A percentile compares a stretch with the other conserved stretches of the same genome.
Conservation (phyloP, 2,888 invertebrate genomes). For the Heterodera filipjevi region DNA sequence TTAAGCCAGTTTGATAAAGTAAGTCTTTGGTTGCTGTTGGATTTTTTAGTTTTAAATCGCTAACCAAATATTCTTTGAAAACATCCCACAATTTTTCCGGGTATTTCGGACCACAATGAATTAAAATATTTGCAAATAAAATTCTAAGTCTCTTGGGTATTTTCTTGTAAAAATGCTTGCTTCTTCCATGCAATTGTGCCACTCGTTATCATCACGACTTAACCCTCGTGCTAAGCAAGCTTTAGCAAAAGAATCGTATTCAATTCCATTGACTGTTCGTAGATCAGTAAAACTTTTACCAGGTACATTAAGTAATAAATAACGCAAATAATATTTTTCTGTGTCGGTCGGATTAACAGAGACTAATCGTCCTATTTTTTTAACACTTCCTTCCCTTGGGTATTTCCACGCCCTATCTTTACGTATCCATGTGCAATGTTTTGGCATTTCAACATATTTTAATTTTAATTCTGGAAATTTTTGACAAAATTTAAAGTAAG, state of each 20-base stretch:
- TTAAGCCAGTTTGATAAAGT: neutral
- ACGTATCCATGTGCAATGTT: neutral
- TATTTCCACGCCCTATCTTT: neutral
- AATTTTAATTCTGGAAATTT: neutral
- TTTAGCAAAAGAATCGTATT: conserved; percentile 9
- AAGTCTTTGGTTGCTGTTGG: too few species aligned
- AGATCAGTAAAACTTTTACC: neutral
- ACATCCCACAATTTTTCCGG: conserved; percentile 32
- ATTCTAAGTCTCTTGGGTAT: neutral
- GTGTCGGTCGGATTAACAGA: neutral
- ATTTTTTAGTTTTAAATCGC: conserved; percentile 34
- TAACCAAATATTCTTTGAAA: conserved; percentile 26
- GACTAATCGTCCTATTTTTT: neutral
- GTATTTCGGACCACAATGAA: conserved; percentile 24
- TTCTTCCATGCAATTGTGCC: conserved; percentile 29
- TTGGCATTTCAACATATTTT: neutral
- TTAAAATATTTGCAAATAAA: conserved; percentile 32
- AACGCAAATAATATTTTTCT: conserved; percentile 16
- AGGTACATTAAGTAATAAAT: neutral
- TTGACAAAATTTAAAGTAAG: conserved; percentile 32
- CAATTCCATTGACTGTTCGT: neutral
- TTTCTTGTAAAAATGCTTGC: neutral
- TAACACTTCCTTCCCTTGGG: neutral
- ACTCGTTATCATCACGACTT: neutral
- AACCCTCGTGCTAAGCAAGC: conserved; percentile 2